Conservation (phyloP, 1,140 invertebrate species). For the Scaptomyza montana region DNA sequence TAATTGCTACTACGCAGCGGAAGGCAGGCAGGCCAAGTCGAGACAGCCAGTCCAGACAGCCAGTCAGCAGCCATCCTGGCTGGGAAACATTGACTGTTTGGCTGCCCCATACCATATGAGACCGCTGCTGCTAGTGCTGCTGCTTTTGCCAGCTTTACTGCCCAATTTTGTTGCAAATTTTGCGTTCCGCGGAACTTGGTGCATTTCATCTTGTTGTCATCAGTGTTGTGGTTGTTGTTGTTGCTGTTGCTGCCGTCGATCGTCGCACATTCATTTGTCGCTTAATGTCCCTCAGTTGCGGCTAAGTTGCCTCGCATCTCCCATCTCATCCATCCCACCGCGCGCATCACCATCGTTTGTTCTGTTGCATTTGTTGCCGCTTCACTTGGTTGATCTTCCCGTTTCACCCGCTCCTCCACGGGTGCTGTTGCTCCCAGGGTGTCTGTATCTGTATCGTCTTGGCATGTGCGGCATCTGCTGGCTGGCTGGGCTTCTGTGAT, state of each 20-base stretch:
- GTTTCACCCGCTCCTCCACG: background rate
- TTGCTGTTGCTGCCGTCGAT: constrained; percentile 56
- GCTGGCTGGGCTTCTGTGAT: constrained; percentile 69
- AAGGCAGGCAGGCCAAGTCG: constrained; percentile 41
- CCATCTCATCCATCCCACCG: background rate
- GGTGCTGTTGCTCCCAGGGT: constrained; percentile 62
- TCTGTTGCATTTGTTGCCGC: background rate
- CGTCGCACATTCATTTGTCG: constrained; percentile 80
- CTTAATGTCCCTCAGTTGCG: constrained; percentile 78
- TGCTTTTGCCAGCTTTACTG: constrained; percentile 65
- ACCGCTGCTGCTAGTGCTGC: constrained; percentile 3
- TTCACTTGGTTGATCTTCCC: constrained; percentile 1
- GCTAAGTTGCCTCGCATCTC: constrained; percentile 26
- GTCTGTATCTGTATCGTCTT: constrained; percentile 80
- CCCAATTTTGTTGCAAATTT: constrained; percentile 81
- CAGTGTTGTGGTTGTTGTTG: constrained; percentile 32
- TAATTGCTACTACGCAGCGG: constrained; percentile 79
- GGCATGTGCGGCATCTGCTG: constrained; percentile 80
- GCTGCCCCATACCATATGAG: constrained; percentile 29
- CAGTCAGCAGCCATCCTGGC: constrained; percentile 67
- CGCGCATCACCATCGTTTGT: constrained; percentile 7
- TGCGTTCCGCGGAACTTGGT: constrained; percentile 79
- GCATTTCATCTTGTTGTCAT: constrained; percentile 77
- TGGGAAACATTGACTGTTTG: constrained; percentile 29
- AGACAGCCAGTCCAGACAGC: constrained; percentile 31